phyloP scores from a whole-genome alignment of 64 coral and sea anemone species.

The Stichodactyla mertensii region DNA sequence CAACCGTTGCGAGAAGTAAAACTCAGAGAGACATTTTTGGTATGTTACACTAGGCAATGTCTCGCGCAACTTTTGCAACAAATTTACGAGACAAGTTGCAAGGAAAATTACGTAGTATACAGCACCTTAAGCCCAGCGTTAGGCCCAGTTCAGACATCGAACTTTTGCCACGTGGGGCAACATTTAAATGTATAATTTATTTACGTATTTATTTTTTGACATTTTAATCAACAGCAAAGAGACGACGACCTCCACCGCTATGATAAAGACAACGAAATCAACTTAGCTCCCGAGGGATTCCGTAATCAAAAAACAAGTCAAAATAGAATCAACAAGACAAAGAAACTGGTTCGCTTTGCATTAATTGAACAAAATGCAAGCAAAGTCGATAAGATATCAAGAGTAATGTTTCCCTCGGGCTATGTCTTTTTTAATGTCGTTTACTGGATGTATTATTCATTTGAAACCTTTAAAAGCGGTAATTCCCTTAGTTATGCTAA shows the following conservation, averaged over 20 bases:
- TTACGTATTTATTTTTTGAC: neutral
- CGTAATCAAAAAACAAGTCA: neutral
- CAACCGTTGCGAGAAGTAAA: no score
- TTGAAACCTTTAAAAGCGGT: neutral
- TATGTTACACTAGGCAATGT: no score
- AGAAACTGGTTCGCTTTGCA: conserved; percentile 22
- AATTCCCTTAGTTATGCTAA: neutral
- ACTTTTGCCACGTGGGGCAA: no score
- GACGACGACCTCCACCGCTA: neutral
- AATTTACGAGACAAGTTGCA: no score
- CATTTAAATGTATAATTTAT: neutral
- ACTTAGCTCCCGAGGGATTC: neutral
- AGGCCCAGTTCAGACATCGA: no score
- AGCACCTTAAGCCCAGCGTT: no score
- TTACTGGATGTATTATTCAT: conserved; percentile 29
- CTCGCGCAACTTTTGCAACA: no score
- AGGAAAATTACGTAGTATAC: no score
- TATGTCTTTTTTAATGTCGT: conserved; percentile 33
- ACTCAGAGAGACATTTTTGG: no score
- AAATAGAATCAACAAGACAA: neutral
- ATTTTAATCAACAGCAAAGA: neutral
- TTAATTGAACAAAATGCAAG: conserved; percentile 23
- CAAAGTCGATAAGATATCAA: conserved; percentile 35
- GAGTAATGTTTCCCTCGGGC: conserved; percentile 29
- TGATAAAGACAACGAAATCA: neutral